Evolutionary conservation across 2,888 invertebrate species (phyloP).

Genomic region (Gymnosoma rotundatum): DNA sequence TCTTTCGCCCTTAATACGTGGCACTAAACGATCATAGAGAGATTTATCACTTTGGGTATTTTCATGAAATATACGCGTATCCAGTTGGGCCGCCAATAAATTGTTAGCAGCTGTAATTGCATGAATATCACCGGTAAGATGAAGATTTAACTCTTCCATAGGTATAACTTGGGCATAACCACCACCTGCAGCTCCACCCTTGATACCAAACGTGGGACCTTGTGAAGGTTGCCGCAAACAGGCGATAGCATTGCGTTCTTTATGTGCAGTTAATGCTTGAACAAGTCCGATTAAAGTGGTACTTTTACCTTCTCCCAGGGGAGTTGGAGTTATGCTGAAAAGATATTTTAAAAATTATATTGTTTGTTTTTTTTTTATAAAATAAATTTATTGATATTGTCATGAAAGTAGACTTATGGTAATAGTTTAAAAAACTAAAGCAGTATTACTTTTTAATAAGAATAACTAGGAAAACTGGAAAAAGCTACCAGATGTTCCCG

Average conservation of each 20-base stretch:
- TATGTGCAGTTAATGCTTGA: constrained; percentile 95
- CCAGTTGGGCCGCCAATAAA: constrained; percentile 97
- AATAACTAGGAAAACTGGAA: too few species aligned
- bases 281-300: constrained; percentile 96
- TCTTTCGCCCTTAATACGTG: constrained; percentile 89
- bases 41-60: constrained; percentile 93
- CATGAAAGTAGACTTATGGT: too few species aligned
- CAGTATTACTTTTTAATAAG: too few species aligned
- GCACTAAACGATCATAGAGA: constrained; percentile 94
- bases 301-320: constrained; percentile 99
- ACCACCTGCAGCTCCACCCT: constrained; percentile 98
- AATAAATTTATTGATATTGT: too few species aligned
- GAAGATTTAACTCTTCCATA: constrained; percentile 99
- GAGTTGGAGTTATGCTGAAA: constrained; percentile 96
- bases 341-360: neutral
- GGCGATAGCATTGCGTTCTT: constrained; percentile 93
- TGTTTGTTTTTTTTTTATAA: too few species aligned
- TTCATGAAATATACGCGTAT: constrained; percentile 98
- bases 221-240: constrained; percentile 98
- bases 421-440: too few species aligned
- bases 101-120: constrained; percentile 99
- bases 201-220: constrained; percentile 98
- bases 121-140: constrained; percentile 98
- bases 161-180: constrained; percentile 98
- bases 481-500: too few species aligned